These are phyloP conservation scores for Bothrops alternatus DNA, from an alignment of 2,797 vertebrate species.

Conservation along the genomic window DNA sequence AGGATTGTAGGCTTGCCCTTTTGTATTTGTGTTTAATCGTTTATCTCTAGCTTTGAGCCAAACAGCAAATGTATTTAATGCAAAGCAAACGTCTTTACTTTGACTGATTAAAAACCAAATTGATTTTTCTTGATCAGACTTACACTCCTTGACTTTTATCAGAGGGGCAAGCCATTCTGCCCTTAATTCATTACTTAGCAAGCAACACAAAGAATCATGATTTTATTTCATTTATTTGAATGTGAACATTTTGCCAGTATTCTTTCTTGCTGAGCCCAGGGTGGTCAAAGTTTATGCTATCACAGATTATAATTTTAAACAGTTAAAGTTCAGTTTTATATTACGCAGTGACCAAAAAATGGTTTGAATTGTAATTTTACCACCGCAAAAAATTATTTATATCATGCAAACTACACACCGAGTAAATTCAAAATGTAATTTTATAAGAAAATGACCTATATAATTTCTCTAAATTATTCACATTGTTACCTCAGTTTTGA, in stretches of 20 bases:
- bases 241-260: not conserved
- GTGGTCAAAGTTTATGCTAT: not conserved
- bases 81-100: conserved; percentile 36
- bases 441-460: not conserved
- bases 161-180: conserved; percentile 17
- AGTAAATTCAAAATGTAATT: not conserved
- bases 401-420: not conserved
- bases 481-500: not conserved
- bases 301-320: not conserved
- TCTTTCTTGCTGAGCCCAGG: not conserved
- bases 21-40: conserved; percentile 30
- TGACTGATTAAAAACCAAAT: conserved; percentile 42
- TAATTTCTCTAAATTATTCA: not conserved
- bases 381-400: not conserved
- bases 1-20: conserved; percentile 15
- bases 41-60: conserved; percentile 27
- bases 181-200: conserved; percentile 27
- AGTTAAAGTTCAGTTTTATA: not conserved
- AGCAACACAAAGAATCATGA: conserved; percentile 17
- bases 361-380: not conserved
- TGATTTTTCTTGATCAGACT: conserved; percentile 37
- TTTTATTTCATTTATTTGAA: not conserved
- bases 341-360: not conserved
- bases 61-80: conserved; percentile 33
- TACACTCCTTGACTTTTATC: conserved; percentile 32